Evolutionary conservation across 2,113 vertebrate species (phyloP).

Genomic region (Limnothrissa miodon): DNA sequence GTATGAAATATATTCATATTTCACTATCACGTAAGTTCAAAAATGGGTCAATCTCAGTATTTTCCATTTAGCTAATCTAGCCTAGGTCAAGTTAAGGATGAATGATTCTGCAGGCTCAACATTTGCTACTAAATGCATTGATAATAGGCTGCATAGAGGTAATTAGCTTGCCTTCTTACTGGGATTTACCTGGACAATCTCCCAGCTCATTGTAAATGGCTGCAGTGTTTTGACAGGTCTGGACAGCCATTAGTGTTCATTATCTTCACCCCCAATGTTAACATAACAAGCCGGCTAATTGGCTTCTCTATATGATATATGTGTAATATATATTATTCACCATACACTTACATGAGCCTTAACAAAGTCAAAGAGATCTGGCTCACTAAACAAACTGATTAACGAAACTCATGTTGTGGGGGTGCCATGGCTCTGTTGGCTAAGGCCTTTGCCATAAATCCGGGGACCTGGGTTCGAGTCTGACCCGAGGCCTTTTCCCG

Average conservation of each 20-base stretch:
- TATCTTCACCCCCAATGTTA: background rate
- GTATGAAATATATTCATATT: background rate
- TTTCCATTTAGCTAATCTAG: background rate
- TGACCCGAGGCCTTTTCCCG: no score
- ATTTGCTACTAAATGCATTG: background rate
- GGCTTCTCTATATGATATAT: background rate
- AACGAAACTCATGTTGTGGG: background rate
- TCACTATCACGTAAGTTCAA: background rate
- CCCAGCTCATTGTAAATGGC: background rate
- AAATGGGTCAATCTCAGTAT: background rate
- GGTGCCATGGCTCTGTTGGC: no score
- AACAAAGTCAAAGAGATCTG: background rate
- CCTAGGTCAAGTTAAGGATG: background rate
- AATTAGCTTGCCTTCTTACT: background rate
- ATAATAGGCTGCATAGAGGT: background rate
- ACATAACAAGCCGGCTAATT: background rate
- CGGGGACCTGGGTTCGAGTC: no score
- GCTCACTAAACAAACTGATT: background rate
- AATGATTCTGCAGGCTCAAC: background rate
- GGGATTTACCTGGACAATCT: background rate
- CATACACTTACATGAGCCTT: background rate
- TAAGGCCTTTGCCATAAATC: no score
- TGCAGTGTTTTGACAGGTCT: background rate
- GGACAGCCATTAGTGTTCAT: background rate
- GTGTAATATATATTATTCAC: background rate